Base-by-base conservation (phyloP, 2,888 invertebrate genomes). In the Blera fallax region DNA sequence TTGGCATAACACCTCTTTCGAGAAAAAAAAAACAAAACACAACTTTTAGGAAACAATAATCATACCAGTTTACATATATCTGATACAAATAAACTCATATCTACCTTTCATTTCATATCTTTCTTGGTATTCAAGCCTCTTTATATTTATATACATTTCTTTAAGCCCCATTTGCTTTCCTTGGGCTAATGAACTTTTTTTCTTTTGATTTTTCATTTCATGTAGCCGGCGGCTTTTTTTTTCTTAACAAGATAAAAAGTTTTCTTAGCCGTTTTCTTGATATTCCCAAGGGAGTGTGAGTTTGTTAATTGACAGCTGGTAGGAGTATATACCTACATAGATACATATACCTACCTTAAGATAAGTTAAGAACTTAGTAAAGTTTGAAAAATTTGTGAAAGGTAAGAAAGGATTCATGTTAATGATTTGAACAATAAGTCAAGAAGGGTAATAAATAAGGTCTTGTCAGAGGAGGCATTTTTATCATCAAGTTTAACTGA, bases 231-330 rank as follows among this genome's bases (percentile, higher is more conserved):
- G 45, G 62, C 29, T 5, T 50, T 56, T 32, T 34, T 34, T 29
- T 43, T 62, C 29, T 18, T 43, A 29, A 48, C 18, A 14, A 45
- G 64, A 64, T 64, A 64, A 45, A 45, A 64, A 64, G 64, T 64
- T 64, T 45, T 29, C 24, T 43, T 24, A 27, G 32, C 32, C 32
- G 29, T 56, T 56, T 60, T 2, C 60, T 8, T 3, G 27, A 4
- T 24, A 60, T 27, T 27, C 60, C 24, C 40, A n/a, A 6, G 24
- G 43, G 27, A 24, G 40, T n/a, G 43, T 58, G 56, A 37, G 6
- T 58, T 34, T 37, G 56, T 58, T 58, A 58, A 58, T 18, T 58
- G n/a, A 37, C 56, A 18, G 11, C 34, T 58, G 14, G 54, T 32
- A 29, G 2, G 6, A 27, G 27, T 27, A 14, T 37, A 16, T 56